Evolutionary conservation across 2,113 vertebrate genomes (phyloP).

Genomic region (Oophaga pumilio): DNA sequence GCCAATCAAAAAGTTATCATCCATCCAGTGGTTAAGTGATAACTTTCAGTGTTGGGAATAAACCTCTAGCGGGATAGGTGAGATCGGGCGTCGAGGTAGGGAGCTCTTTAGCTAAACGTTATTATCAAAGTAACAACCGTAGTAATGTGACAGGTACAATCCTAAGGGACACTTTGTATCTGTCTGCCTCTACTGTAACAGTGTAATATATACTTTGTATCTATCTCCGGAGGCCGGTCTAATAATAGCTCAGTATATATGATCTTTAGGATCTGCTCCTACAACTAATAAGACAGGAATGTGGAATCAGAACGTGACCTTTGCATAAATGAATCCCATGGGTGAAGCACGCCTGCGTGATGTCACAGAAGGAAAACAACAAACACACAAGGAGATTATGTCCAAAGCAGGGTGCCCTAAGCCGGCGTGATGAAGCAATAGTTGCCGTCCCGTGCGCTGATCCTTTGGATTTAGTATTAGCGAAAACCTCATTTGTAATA

Average conservation of each 20-base stretch:
- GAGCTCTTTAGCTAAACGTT: no score
- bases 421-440: background rate
- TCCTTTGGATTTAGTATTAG: background rate
- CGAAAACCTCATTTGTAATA: background rate
- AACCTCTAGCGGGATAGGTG: no score
- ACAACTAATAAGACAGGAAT: background rate
- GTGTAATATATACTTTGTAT: background rate
- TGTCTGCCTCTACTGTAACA: no score
- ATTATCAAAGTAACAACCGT: no score
- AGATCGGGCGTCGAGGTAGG: no score
- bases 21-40: no score
- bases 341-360: background rate
- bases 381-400: background rate
- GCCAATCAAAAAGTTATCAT: no score
- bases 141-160: background rate
- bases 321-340: background rate
- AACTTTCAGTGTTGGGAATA: no score
- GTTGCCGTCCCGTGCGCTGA: background rate
- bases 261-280: background rate
- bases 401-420: background rate
- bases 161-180: background rate
- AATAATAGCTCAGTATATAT: background rate
- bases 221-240: background rate
- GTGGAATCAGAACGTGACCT: background rate
- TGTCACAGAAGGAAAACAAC: background rate